Evolutionary conservation across 2,113 vertebrate species (phyloP), one percentile per base, ranked within the genome.

Genomic region (Cepphus grylle): DNA sequence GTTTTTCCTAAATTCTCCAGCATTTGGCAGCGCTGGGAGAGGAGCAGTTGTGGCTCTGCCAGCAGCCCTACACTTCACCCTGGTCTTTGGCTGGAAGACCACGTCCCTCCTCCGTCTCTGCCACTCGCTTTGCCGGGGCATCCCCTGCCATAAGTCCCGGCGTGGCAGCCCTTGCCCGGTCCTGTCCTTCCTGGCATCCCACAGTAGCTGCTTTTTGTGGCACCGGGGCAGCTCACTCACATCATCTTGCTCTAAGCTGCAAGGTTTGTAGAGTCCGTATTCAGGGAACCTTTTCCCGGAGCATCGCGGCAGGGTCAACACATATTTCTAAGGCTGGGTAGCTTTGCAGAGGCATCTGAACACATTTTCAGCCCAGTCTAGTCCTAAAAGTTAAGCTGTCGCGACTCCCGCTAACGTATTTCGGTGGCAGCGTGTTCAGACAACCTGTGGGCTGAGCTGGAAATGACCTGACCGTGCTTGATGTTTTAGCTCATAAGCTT

Each of bases 401-500:
- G 11, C 61, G 66, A 32, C 63, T 90, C 55, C 76, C 70, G 81
- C 58, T 86, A 23, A 15, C 1, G 2, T 20, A 9, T 82, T 83
- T 88, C 53, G 72, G 69, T 73, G 81, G 26, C 93, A 80, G 53
- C 17, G 2, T 22, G 29, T 70, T 82, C 73, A 58, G 84, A 42
- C 34, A 49, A 3, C 81, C 40, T 12, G 29, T 1, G 12, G 76
- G 52, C 70, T 71, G 83, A 87, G 72, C 86, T 84, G 93, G 77
- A 80, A 83, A 32, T 8, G 15, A 74, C 81, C 82, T 12, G 27
- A 30, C 50, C 53, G 47, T 4, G 4, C 87, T 86, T 61, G 6
- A 23, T 59, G 66, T 67, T 55, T 74, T 58, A 67, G 93, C 74
- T 87, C 94, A n/a, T 71, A 34, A 87, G 81, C 92, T 94, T 94